Evolutionary conservation across 2,797 vertebrate species (phyloP).

Genomic region (Pseudochirops cupreus): DNA sequence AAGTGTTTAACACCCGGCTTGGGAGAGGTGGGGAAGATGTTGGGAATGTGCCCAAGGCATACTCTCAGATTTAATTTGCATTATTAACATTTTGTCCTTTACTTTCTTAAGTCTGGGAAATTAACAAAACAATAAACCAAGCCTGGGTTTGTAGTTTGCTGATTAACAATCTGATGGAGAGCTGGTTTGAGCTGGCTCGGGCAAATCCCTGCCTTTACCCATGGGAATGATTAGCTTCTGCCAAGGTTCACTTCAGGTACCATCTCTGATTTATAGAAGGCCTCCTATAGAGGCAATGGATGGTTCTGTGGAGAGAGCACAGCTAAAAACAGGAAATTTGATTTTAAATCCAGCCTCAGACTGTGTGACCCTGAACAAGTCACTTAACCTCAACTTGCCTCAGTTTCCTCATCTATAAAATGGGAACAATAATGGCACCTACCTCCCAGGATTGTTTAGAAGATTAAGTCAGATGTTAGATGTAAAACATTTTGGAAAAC

Average conservation of each 20-base stretch:
- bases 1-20: background rate
- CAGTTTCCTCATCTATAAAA: background rate
- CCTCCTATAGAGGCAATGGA: background rate
- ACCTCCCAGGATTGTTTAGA: background rate
- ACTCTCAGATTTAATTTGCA: background rate
- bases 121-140: background rate
- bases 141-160: background rate
- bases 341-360: background rate
- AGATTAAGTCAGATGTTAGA: background rate
- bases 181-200: background rate
- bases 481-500: background rate
- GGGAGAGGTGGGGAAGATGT: background rate
- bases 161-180: background rate
- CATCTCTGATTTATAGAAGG: background rate
- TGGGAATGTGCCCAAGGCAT: background rate
- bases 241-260: background rate
- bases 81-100: background rate
- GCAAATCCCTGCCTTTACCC: background rate
- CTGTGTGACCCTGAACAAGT: background rate
- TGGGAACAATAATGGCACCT: background rate
- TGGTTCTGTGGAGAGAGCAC: background rate
- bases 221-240: background rate
- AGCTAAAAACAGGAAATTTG: background rate
- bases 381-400: background rate
- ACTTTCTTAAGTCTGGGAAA: background rate